Conservation (phyloP, 2,888 invertebrate species). For the Amorpha juglandis region DNA sequence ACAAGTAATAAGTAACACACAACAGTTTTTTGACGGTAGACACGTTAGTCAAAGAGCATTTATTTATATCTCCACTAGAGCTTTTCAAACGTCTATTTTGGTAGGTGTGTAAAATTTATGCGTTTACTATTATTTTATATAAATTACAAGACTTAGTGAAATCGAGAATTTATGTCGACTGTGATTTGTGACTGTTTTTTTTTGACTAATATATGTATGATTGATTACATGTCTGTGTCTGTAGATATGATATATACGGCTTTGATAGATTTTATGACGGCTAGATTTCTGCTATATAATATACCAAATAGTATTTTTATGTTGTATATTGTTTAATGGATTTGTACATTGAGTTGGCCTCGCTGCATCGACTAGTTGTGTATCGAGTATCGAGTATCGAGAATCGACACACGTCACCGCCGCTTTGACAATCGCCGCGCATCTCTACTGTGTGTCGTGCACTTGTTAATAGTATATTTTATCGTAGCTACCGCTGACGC, state of each 20-base stretch:
- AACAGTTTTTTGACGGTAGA: constrained; percentile 26
- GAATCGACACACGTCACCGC: background rate
- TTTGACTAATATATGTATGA: constrained; percentile 80
- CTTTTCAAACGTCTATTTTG: constrained; percentile 59
- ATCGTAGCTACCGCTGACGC: background rate
- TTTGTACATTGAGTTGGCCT: constrained; percentile 53
- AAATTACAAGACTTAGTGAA: constrained; percentile 81
- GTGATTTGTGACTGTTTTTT: constrained; percentile 83
- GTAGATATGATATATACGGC: constrained; percentile 71
- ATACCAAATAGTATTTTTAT: constrained; percentile 85
- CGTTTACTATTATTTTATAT: constrained; percentile 70
- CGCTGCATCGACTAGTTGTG: constrained; percentile 21
- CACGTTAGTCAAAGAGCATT: constrained; percentile 61
- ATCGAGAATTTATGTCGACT: constrained; percentile 83
- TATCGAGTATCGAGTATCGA: constrained; percentile 8
- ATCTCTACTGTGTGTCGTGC: background rate
- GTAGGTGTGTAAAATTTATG: constrained; percentile 64
- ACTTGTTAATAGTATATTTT: background rate
- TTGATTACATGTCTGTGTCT: constrained; percentile 73
- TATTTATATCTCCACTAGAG: constrained; percentile 63
- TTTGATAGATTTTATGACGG: constrained; percentile 80
- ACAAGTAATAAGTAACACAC: background rate
- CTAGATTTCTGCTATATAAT: constrained; percentile 82
- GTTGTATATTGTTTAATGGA: constrained; percentile 79
- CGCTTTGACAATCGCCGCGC: background rate